Percentiles rank a stretch among this genome's conserved stretches.
These are phyloP conservation scores for Plestiodon gilberti DNA, from an alignment of 2,113 vertebrate genomes.

Conservation along the genomic window DNA sequence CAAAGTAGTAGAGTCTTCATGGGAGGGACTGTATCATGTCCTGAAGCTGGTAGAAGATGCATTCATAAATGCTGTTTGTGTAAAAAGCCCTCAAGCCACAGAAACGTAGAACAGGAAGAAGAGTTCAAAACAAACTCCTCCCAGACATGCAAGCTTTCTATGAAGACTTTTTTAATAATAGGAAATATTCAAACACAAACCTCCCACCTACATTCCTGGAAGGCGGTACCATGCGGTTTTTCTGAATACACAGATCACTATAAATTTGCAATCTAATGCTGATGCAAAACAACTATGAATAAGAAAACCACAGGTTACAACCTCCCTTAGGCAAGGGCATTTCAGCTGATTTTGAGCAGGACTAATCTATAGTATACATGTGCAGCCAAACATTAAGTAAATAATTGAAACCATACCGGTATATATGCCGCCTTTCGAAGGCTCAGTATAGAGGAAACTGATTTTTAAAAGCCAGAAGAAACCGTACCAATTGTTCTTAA, in stretches of 20 bases:
- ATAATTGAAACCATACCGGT: not conserved
- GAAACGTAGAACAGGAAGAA: not conserved
- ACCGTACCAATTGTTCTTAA: no score
- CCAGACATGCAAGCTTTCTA: not conserved
- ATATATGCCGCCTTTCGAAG: not conserved
- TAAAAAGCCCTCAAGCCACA: not conserved
- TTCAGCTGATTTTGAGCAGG: not conserved
- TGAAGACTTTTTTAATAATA: not conserved
- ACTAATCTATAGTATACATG: not conserved
- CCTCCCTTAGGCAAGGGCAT: not conserved
- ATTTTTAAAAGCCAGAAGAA: not conserved
- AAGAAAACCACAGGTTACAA: not conserved
- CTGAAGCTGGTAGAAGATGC: not conserved
- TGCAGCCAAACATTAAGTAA: not conserved
- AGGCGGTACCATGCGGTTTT: not conserved
- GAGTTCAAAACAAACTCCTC: not conserved
- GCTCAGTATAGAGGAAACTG: not conserved
- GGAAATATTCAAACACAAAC: not conserved
- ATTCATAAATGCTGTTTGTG: not conserved
- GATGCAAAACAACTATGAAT: not conserved
- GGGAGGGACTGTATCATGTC: not conserved
- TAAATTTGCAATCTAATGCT: not conserved
- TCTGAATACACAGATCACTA: not conserved
- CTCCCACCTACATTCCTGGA: not conserved
- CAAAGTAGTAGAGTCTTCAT: not conserved